Evolutionary conservation across 2,888 invertebrate genomes (phyloP), one percentile per base, ranked within the genome.

Genomic region (Agriotes lineatus): DNA sequence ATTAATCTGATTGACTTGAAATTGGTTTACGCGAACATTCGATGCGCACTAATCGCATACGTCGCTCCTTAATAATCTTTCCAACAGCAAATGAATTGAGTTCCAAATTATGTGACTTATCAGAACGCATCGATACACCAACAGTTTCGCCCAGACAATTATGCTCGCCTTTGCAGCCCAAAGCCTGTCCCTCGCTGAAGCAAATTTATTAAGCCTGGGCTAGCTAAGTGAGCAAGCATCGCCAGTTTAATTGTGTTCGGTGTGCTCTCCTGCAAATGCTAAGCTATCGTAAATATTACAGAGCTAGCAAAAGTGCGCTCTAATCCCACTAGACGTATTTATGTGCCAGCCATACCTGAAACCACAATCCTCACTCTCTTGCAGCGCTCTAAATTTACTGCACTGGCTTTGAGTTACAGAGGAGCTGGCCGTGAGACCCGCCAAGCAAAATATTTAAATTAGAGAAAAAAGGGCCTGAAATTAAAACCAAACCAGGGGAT

Each of bases 251-350:
- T 61, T 54, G 62, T 62, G 52, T 54, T 54, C 44, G 54, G 22
- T 62, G 35, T 44, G 33, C 19, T 61, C 33, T 50, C 54, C 10
- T 52, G 52, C 33, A 62, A 42, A 62, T 62, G 44, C 50, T 52
- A 30, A 44, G 54, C 54, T 48, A 10, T 30, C 35, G 58, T 65
- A 59, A 65, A 65, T 65, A 65, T 59, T 42, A 33, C 37, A 37
- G 30, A 16, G 20, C 22, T 19, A n/a, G 50, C 22, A 65, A 65
- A 65, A 59, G 58, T 65, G 59, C 52, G 35, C 52, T 30, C 30
- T 65, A 65, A 65, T 65, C 59, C 65, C 7, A 9, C 30, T 52
- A 54, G 65, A 65, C 65, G 58, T 65, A 59, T 65, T 65, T 65
- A 65, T 65, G 58, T 50, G 65, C 50, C 35, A 50, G 59, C 16